Conservation (phyloP, 2,113 vertebrate species). For the Phasianus colchicus region DNA sequence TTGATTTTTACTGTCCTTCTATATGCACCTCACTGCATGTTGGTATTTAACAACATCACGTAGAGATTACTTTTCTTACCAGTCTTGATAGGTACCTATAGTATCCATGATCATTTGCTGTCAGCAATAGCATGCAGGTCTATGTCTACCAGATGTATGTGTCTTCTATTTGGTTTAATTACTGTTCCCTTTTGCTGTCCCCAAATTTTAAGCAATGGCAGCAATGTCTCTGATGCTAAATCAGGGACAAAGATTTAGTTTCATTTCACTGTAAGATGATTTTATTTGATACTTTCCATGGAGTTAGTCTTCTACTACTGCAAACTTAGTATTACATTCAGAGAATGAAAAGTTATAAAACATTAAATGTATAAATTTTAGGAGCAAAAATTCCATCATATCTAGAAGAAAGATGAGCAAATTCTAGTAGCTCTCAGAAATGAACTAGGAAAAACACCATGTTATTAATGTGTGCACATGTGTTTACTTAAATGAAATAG, state of each 20-base stretch:
- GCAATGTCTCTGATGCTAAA: neutral
- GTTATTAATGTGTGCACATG: constrained; percentile 53
- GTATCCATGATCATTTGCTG: neutral
- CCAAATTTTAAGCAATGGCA: neutral
- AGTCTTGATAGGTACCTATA: neutral
- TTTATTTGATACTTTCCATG: neutral
- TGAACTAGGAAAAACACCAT: constrained; percentile 2
- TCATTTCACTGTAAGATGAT: neutral
- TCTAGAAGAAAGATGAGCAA: constrained; percentile 40
- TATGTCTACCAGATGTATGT: neutral
- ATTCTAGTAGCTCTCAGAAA: constrained; percentile 51
- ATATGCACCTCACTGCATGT: neutral
- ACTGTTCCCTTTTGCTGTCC: neutral
- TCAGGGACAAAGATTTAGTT: neutral
- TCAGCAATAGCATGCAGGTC: neutral
- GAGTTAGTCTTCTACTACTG: neutral
- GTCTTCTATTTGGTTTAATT: neutral
- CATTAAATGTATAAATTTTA: constrained; percentile 39
- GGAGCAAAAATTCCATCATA: constrained; percentile 50
- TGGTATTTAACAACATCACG: neutral
- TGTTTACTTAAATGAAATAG: constrained; percentile 62
- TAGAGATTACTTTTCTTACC: neutral
- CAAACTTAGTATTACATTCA: neutral
- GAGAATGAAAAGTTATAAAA: constrained; percentile 5
- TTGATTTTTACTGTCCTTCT: neutral